These are phyloP conservation scores for Halocynthia aurantium DNA, from an alignment of 23 tunicate genomes.

Conservation along the genomic window DNA sequence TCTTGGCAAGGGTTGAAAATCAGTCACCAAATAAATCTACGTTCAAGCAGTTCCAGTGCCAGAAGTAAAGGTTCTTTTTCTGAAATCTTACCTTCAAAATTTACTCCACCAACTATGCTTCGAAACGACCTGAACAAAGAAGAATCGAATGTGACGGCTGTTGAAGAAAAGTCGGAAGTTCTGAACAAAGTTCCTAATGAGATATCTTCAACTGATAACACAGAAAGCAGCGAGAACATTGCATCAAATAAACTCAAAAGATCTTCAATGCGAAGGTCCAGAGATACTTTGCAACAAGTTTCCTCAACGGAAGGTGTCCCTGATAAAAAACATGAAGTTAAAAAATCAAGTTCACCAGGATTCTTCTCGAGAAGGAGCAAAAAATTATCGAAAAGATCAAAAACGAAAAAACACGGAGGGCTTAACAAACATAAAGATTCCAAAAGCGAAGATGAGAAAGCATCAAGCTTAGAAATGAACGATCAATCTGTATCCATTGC, in stretches of 20 bases:
- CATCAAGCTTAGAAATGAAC: not conserved
- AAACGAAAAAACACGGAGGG: not conserved
- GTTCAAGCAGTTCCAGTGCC: constrained; percentile 10
- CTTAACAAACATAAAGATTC: not conserved
- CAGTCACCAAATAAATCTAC: not conserved
- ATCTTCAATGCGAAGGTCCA: not conserved
- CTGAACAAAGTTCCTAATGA: not conserved
- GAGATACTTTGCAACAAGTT: constrained; percentile 1
- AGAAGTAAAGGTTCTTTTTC: not conserved
- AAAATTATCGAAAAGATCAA: not conserved
- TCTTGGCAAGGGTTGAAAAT: constrained; percentile 52
- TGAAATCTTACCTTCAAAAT: too few relatives aligned
- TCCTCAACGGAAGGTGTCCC: not conserved
- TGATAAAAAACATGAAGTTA: not conserved
- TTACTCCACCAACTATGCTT: too few relatives aligned
- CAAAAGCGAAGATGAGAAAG: not conserved
- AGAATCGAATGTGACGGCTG: not conserved
- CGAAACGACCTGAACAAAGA: too few relatives aligned
- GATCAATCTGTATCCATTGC: not conserved
- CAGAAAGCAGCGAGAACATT: not conserved
- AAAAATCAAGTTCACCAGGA: not conserved
- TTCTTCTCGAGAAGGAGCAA: constrained; percentile 6
- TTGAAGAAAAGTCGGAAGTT: not conserved
- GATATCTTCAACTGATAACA: too few relatives aligned
- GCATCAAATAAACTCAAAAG: not conserved